These are phyloP conservation scores for Lycaon pictus DNA, from an alignment of 2,113 vertebrate genomes.

Conservation along the genomic window DNA sequence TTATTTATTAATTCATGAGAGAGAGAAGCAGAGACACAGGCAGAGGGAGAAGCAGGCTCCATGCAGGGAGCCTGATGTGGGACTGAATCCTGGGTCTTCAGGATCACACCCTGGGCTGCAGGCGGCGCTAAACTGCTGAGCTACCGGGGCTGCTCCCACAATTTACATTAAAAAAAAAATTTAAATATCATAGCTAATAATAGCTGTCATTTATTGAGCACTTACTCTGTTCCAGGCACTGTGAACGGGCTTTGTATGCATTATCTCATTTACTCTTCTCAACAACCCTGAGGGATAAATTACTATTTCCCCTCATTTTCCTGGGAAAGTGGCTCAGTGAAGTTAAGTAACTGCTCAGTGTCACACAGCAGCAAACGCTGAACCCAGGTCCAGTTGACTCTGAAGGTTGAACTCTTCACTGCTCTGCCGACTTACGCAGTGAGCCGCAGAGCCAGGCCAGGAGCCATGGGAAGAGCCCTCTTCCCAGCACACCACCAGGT, in stretches of 20 bases:
- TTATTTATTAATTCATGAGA: too few relatives aligned
- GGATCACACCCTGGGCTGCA: too few relatives aligned
- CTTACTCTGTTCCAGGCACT: neutral
- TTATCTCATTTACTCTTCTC: neutral
- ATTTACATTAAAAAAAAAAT: too few relatives aligned
- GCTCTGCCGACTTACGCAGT: accelerated
- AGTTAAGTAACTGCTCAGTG: neutral
- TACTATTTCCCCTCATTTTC: neutral
- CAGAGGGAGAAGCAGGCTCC: too few relatives aligned
- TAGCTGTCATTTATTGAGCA: neutral
- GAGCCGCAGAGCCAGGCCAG: neutral
- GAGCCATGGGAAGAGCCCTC: neutral
- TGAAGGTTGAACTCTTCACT: neutral
- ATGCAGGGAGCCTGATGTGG: too few relatives aligned
- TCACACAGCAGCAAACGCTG: neutral
- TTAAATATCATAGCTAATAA: neutral
- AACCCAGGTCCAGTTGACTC: neutral
- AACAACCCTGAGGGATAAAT: neutral
- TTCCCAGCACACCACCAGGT: neutral
- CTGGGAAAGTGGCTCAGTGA: neutral
- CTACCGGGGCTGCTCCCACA: too few relatives aligned
- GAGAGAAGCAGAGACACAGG: too few relatives aligned
- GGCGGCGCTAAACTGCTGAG: too few relatives aligned
- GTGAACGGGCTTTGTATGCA: neutral
- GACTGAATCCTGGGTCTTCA: too few relatives aligned